These are phyloP conservation scores for Holotrichia oblita DNA, from an alignment of 1,140 invertebrate species.

Conservation along the genomic window DNA sequence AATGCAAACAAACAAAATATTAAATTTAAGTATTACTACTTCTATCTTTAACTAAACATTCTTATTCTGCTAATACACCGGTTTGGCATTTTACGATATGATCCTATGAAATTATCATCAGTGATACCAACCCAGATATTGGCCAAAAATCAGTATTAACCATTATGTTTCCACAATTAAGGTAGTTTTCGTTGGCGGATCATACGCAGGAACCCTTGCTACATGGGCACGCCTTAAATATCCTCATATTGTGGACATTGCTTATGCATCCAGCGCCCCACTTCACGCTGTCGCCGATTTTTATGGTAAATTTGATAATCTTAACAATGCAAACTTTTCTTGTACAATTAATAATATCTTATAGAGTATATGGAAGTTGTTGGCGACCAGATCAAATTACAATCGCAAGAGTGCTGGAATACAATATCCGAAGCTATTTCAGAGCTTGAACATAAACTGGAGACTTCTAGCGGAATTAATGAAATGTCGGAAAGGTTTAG, in stretches of 20 bases:
- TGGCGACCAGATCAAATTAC: background rate
- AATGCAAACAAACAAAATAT: no score
- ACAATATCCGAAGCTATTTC: background rate
- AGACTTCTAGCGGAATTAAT: background rate
- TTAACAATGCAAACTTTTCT: background rate
- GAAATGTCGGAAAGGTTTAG: background rate
- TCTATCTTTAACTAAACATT: no score
- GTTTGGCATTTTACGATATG: no score
- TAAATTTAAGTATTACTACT: no score
- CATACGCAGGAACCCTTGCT: slow-evolving; percentile 83
- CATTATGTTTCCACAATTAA: background rate
- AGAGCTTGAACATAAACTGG: background rate
- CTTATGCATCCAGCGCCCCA: slow-evolving; percentile 81
- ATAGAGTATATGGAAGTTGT: slow-evolving; percentile 35
- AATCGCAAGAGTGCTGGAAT: background rate
- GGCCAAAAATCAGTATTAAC: no score
- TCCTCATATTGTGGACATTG: slow-evolving; percentile 77
- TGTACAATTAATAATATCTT: background rate
- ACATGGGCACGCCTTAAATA: slow-evolving; percentile 81
- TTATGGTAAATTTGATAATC: slow-evolving; percentile 51
- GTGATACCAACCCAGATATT: no score
- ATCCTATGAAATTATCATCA: no score
- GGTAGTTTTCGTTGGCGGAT: slow-evolving; percentile 77
- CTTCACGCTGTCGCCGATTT: slow-evolving; percentile 77
- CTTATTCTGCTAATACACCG: no score